Evolutionary conservation across 2,797 vertebrate species (phyloP), one percentile per base, ranked within the genome.

Genomic region (Ptychobarbus kaznakovi): DNA sequence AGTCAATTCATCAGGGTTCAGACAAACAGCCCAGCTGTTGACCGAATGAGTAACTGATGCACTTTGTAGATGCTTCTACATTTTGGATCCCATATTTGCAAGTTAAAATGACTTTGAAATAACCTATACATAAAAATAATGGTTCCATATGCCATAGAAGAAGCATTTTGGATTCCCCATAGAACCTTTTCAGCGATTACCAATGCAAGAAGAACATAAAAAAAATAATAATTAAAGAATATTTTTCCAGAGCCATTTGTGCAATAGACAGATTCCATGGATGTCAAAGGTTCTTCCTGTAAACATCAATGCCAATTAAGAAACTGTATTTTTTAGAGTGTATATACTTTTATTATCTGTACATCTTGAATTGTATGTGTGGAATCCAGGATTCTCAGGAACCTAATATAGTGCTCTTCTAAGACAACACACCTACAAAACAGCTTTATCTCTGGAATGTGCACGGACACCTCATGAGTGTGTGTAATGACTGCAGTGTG

Each of bases 391-490:
- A 79, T 46, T 58, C 10, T 18, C 56, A n/a, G 11, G 1, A 74
- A 46, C 53, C 28, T 28, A 32, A 35, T 38, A 13, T 49, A n/a
- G 18, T 7, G 53, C 38, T 12, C 13, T 46, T 51, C 28, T 1
- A 56, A 66, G 32, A 68, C 42, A 42, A 28, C 82, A 77, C 74
- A 32, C 73, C 82, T 65, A 53, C 22, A 38, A 63, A 77, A 68
- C 49, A 5, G 38, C 38, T 69, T 84, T 78, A 58, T 78, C 74
- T 84, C 46, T 78, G 82, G 82, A 84, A 84, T 84, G 82, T 84
- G 63, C 18, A 28, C 18, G 49, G 46, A 83, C 73, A 77, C n/a
- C 82, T 68, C 18, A 28, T 58, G 69, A 58, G 46, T 38, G 32
- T 76, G 80, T 68, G 32, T 20, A 53, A 35, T 69, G 18, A 79